Evolutionary conservation across 2,797 vertebrate species (phyloP).

Genomic region (Gobionotothen gibberifrons): DNA sequence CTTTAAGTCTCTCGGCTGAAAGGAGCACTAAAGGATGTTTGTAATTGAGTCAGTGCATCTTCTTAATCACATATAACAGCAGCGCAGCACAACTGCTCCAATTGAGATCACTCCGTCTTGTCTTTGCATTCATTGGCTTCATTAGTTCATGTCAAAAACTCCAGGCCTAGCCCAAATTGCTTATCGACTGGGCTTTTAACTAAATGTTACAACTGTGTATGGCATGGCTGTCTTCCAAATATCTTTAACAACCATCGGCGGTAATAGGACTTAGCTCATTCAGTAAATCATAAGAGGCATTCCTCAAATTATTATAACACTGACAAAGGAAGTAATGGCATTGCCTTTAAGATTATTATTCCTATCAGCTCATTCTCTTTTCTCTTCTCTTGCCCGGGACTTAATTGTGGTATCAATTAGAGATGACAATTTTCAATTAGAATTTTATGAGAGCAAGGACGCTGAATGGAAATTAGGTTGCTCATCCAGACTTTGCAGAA

Average conservation of each 20-base stretch:
- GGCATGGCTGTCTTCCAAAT: constrained; percentile 68
- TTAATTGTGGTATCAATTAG: constrained; percentile 69
- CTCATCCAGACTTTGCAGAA: constrained; percentile 23
- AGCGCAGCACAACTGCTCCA: constrained; percentile 30
- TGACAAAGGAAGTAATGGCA: constrained; percentile 66
- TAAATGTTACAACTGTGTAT: constrained; percentile 66
- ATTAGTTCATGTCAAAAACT: constrained; percentile 71
- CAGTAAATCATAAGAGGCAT: constrained; percentile 61
- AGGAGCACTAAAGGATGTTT: constrained; percentile 43
- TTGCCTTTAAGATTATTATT: constrained; percentile 66
- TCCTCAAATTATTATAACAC: constrained; percentile 62
- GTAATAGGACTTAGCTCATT: constrained; percentile 53
- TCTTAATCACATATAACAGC: constrained; percentile 68
- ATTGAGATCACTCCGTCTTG: constrained; percentile 56
- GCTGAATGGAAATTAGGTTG: constrained; percentile 44
- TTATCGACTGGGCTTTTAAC: constrained; percentile 77
- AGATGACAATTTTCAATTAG: constrained; percentile 66
- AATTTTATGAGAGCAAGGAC: constrained; percentile 58
- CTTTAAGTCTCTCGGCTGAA: constrained; percentile 5
- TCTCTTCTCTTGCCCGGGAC: constrained; percentile 36
- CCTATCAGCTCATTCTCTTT: constrained; percentile 57
- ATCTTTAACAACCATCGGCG: constrained; percentile 65
- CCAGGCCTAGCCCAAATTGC: constrained; percentile 66
- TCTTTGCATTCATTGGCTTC: constrained; percentile 68
- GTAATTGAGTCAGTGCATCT: constrained; percentile 58